A percentile compares a stretch with the other conserved stretches of the same genome.
These are phyloP conservation scores for Neogobius melanostomus DNA, from an alignment of 2,113 vertebrate species.

Conservation along the genomic window DNA sequence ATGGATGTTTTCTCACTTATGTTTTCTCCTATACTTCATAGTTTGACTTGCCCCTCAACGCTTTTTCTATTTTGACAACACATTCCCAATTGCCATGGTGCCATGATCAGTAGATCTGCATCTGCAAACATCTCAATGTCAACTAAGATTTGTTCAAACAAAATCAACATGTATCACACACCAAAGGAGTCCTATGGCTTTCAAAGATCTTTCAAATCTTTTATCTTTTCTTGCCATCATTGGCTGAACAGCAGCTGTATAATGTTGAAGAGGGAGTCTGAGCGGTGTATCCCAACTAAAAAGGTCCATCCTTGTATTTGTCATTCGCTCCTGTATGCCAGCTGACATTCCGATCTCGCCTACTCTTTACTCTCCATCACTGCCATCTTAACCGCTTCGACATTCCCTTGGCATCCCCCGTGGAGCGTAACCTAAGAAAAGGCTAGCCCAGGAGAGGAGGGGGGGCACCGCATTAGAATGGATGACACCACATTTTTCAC, in stretches of 20 bases:
- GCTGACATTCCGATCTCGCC: slow-evolving; percentile 51
- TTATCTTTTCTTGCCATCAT: slow-evolving; percentile 9
- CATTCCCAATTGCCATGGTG: not conserved
- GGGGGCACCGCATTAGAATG: slow-evolving; percentile 37
- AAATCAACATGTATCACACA: not conserved
- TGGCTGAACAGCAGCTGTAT: slow-evolving; percentile 8
- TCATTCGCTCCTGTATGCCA: slow-evolving; percentile 32
- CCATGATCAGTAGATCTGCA: not conserved
- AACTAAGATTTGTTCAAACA: not conserved
- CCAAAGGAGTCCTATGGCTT: not conserved
- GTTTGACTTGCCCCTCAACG: not conserved
- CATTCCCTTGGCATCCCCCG: slow-evolving; percentile 58
- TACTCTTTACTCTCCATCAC: slow-evolving; percentile 53
- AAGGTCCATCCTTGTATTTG: slow-evolving; percentile 29
- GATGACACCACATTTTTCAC: slow-evolving; percentile 37
- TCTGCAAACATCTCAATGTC: not conserved
- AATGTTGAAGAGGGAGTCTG: not conserved
- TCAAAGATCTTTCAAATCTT: slow-evolving; percentile 2
- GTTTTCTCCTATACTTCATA: too few relatives aligned
- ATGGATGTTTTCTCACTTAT: too few relatives aligned
- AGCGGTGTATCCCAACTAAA: not conserved
- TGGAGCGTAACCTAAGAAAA: slow-evolving; percentile 48
- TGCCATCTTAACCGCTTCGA: slow-evolving; percentile 65
- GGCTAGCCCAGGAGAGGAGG: slow-evolving; percentile 8
- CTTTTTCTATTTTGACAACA: not conserved